Base-by-base conservation (phyloP, 2,888 invertebrate species). In the Pantelozetes paolii region DNA sequence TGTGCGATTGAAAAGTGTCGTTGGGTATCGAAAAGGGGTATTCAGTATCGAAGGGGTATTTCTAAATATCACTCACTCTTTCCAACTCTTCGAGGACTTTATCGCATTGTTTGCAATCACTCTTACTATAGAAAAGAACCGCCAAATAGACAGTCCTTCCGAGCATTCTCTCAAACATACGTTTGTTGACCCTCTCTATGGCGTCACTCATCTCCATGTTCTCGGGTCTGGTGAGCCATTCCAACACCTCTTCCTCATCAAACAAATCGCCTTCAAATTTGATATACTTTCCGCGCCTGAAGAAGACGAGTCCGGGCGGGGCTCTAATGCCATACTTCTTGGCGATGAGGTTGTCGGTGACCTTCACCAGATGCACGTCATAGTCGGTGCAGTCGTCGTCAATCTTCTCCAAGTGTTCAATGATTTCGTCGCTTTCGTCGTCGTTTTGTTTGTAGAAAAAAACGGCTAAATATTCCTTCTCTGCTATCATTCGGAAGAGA, bases 311-410 rank as follows among this genome's bases (percentile, higher is more conserved):
- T 8, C 94, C 94, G 0, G 94, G 94, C 28, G 92, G 92, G 82
- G 91, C 90, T 75, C 94, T 86, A 80, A 87, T 92, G 0, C 94
- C 94, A 82, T 91, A 94, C 81, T 94, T 94, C 82, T 94, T 94
- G 1, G 93, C 94, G 92, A 94, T 94, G 42, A 94, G 83, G 23
- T 89, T 86, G 82, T 94, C 94, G 79, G 87, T 87, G 85, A 91
- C 91, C 84, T 94, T 91, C 0, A 91, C 91, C 77, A 94, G 88
- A 84, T 91, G 90, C 76, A 94, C 94, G 73, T 94, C 94, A 82
- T 93, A 94, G 82, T 94, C 93, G 13, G 89, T 85, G 23, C 93
- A 93, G 84, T 94, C 94, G 79, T 94, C 93, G 79, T 94, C 94
- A 78, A 94, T 94, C 70, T 93, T 82, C 82, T 94, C 94, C 75